phyloP scores from a whole-genome alignment of 1,140 invertebrate species.

The Apis florea region DNA sequence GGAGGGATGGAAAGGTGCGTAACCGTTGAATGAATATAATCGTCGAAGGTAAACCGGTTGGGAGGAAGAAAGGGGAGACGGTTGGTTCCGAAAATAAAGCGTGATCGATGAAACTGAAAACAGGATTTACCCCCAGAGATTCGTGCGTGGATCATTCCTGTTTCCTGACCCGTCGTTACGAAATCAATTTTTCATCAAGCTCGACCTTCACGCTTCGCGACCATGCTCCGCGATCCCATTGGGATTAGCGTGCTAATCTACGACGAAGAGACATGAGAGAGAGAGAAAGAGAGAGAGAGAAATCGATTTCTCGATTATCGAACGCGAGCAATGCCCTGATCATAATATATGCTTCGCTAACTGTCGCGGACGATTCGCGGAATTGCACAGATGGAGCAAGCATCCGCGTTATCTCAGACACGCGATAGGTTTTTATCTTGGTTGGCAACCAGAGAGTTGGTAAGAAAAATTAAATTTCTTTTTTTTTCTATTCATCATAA shows the following conservation, averaged over 20 bases:
- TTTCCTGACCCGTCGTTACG: not conserved
- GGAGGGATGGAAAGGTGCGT: conserved; percentile 10
- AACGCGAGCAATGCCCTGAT: not conserved
- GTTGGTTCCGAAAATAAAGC: conserved; percentile 54
- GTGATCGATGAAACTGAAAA: conserved; percentile 49
- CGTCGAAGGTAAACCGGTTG: conserved; percentile 48
- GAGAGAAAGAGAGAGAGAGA: not conserved
- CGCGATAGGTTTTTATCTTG: too few species aligned
- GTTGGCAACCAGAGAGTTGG: too few species aligned
- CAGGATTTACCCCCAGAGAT: conserved; percentile 38
- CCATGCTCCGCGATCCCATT: too few species aligned
- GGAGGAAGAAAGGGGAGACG: conserved; percentile 44
- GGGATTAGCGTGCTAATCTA: too few species aligned
- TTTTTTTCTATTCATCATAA: too few species aligned
- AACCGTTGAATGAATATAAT: conserved; percentile 48
- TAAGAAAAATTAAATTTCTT: too few species aligned
- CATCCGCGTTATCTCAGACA: too few species aligned
- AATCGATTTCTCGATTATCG: not conserved
- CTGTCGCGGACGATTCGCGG: too few species aligned
- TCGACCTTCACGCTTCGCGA: not conserved
- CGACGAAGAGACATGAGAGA: too few species aligned
- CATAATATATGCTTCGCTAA: too few species aligned
- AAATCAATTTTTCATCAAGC: not conserved
- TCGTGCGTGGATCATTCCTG: not conserved
- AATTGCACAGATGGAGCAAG: too few species aligned